Conservation (phyloP, 2,888 invertebrate genomes). For the Belgica antarctica region DNA sequence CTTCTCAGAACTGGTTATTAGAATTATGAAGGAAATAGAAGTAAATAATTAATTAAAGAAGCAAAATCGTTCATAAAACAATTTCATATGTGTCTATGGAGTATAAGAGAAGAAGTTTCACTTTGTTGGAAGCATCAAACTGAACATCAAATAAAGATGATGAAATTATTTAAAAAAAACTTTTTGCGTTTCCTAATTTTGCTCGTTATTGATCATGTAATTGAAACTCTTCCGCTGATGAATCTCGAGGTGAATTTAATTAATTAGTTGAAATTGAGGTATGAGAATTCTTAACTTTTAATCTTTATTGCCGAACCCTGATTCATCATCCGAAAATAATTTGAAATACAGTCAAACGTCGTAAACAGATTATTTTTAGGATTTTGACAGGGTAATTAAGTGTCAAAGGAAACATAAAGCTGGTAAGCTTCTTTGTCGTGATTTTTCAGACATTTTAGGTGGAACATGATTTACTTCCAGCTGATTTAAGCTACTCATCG, state of each 20-base stretch:
- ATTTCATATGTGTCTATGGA: slow-evolving; percentile 25
- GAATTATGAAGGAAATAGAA: not conserved
- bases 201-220: too few species aligned
- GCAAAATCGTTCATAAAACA: slow-evolving; percentile 1
- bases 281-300: not conserved
- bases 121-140: not conserved
- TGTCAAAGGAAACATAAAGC: too few species aligned
- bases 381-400: too few species aligned
- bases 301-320: too few species aligned
- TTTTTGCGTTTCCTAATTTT: too few species aligned
- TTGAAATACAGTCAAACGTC: too few species aligned
- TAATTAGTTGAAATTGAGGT: slow-evolving; percentile 15
- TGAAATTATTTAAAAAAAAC: slow-evolving; percentile 1
- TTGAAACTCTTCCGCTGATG: too few species aligned
- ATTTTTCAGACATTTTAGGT: not conserved
- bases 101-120: not conserved
- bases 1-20: not conserved
- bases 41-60: slow-evolving; percentile 1
- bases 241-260: slow-evolving; percentile 2
- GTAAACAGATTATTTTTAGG: too few species aligned
- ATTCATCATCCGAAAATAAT: too few species aligned
- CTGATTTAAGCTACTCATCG: too few species aligned
- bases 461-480: too few species aligned
- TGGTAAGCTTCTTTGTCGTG: too few species aligned
- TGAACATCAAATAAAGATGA: slow-evolving; percentile 10